Evolutionary conservation across 2,888 invertebrate genomes (phyloP).

Genomic region (Exocentrus adspersus): DNA sequence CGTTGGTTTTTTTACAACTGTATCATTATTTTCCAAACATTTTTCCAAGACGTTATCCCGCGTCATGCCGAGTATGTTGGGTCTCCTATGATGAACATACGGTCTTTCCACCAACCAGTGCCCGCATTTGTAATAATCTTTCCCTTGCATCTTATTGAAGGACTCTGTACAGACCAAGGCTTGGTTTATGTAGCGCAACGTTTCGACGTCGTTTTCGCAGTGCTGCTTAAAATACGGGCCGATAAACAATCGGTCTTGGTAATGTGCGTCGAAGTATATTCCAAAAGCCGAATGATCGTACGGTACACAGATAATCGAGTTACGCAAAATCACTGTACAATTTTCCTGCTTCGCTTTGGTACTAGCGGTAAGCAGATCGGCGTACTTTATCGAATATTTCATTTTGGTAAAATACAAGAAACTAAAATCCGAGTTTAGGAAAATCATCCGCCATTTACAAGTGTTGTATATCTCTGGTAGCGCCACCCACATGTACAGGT

Average conservation of each 20-base stretch:
- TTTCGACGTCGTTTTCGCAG: slow-evolving; percentile 55
- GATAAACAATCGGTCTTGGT: slow-evolving; percentile 57
- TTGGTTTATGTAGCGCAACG: slow-evolving; percentile 54
- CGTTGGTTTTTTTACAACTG: background rate
- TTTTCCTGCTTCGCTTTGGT: slow-evolving; percentile 63
- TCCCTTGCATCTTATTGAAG: slow-evolving; percentile 53
- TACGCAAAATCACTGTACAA: slow-evolving; percentile 65
- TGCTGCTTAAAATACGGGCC: slow-evolving; percentile 56
- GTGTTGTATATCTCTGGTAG: slow-evolving; percentile 40
- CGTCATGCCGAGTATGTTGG: slow-evolving; percentile 46
- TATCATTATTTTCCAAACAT: background rate
- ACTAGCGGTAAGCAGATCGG: slow-evolving; percentile 65
- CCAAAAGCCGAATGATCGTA: slow-evolving; percentile 55
- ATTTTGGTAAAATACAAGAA: slow-evolving; percentile 66
- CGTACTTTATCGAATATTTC: slow-evolving; percentile 68
- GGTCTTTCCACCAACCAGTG: slow-evolving; percentile 44
- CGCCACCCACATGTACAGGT: slow-evolving; percentile 44
- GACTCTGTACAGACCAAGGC: slow-evolving; percentile 52
- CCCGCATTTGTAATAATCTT: slow-evolving; percentile 38
- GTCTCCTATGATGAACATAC: too few relatives aligned
- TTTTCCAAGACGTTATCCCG: slow-evolving; percentile 15
- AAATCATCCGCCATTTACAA: slow-evolving; percentile 67
- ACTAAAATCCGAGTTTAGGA: slow-evolving; percentile 67
- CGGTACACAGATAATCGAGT: slow-evolving; percentile 41
- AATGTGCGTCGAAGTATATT: slow-evolving; percentile 57